These are phyloP conservation scores for Apantesis nais DNA, from an alignment of 2,888 invertebrate genomes.

Conservation along the genomic window DNA sequence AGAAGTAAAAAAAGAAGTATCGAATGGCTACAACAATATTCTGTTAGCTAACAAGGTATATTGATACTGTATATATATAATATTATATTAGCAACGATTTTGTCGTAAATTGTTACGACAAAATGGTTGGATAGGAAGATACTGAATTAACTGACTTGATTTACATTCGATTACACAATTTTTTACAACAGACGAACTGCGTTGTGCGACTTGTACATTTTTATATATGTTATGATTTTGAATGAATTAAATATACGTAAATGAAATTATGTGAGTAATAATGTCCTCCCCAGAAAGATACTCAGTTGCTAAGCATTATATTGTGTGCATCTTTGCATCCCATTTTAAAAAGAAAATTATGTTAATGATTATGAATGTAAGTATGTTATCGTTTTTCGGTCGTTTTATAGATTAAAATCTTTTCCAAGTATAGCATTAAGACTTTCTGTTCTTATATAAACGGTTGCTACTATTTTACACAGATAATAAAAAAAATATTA, in stretches of 20 bases:
- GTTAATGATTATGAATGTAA: not conserved
- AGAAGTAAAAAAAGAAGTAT: too few relatives aligned
- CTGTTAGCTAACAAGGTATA: too few relatives aligned
- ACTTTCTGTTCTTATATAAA: conserved; percentile 4
- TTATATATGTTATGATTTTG: too few relatives aligned
- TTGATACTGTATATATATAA: too few relatives aligned
- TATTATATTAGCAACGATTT: too few relatives aligned
- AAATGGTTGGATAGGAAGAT: too few relatives aligned
- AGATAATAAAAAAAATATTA: conserved; percentile 6
- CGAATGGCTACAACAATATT: too few relatives aligned
- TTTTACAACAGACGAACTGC: too few relatives aligned
- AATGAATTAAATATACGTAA: not conserved
- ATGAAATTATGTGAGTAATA: not conserved
- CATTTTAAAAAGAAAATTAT: not conserved
- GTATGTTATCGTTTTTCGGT: conserved; percentile 3
- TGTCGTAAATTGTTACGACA: too few relatives aligned
- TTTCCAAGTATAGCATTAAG: conserved; percentile 5
- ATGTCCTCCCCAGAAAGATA: not conserved
- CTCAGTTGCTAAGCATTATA: not conserved
- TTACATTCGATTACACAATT: too few relatives aligned
- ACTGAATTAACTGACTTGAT: too few relatives aligned
- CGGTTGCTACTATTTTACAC: not conserved
- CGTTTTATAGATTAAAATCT: not conserved
- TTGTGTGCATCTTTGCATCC: not conserved
- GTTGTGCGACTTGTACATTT: too few relatives aligned